Evolutionary conservation across 2,888 invertebrate genomes (phyloP).

Genomic region (Sesamia inferens): DNA sequence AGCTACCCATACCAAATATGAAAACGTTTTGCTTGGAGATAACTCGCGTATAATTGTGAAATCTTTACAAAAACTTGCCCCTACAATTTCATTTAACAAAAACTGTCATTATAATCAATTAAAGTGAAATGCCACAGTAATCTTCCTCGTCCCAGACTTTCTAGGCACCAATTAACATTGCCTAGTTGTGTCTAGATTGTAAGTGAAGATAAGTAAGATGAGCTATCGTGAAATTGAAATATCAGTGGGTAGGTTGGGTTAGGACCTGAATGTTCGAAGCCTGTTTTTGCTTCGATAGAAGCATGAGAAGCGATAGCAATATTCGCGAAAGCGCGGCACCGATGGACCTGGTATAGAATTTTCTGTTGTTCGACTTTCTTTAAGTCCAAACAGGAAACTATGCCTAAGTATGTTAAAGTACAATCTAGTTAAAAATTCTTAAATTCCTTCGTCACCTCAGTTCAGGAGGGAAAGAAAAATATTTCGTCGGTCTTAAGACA

Average conservation of each 20-base stretch:
- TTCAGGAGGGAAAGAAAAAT: background rate
- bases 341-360: constrained; percentile 12
- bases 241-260: constrained; percentile 45
- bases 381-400: background rate
- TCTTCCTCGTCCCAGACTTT: constrained; percentile 68
- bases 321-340: constrained; percentile 23
- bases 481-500: too few species aligned
- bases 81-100: constrained; percentile 58
- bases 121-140: constrained; percentile 64
- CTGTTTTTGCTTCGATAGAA: constrained; percentile 45
- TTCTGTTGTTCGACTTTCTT: constrained; percentile 29
- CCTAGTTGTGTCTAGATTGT: constrained; percentile 66
- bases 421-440: background rate
- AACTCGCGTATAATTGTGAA: constrained; percentile 45
- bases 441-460: background rate
- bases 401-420: constrained; percentile 11
- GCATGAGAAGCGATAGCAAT: constrained; percentile 32
- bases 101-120: constrained; percentile 66
- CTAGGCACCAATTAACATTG: constrained; percentile 71
- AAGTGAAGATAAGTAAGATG: constrained; percentile 59
- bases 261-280: constrained; percentile 43
- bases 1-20: constrained; percentile 19
- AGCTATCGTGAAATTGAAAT: constrained; percentile 62
- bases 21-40: constrained; percentile 13
- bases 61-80: constrained; percentile 37